Conservation (phyloP, 2,113 vertebrate species). For the Muntiacus muntjak region DNA sequence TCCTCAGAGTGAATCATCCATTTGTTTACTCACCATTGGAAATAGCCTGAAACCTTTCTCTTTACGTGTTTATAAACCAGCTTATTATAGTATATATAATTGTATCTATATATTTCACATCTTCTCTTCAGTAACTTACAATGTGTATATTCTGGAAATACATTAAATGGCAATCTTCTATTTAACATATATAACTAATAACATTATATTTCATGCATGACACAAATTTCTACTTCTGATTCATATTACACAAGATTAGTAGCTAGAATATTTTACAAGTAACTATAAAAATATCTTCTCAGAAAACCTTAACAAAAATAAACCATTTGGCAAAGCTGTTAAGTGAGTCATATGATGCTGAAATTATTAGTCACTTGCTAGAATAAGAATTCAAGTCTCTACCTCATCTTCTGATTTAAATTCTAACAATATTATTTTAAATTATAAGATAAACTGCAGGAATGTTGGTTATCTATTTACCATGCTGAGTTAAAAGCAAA, state of each 20-base stretch:
- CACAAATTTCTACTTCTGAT: conserved; percentile 37
- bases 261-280: conserved; percentile 22
- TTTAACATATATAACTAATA: conserved; percentile 24
- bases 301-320: conserved; percentile 19
- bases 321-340: conserved; percentile 29
- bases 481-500: not conserved
- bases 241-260: conserved; percentile 28
- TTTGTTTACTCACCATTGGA: conserved; percentile 32
- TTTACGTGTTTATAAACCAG: conserved; percentile 23
- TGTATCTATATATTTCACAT: not conserved
- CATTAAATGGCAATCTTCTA: conserved; percentile 23
- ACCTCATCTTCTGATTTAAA: conserved; percentile 23
- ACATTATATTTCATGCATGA: conserved; percentile 33
- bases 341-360: conserved; percentile 28
- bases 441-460: not conserved
- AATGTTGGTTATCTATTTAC: not conserved
- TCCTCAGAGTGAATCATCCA: conserved; percentile 58
- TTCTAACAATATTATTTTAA: not conserved
- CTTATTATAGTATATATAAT: conserved; percentile 26
- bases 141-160: not conserved
- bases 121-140: conserved; percentile 23
- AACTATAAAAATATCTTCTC: conserved; percentile 63
- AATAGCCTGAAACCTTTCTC: not conserved
- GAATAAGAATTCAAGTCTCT: conserved; percentile 54
- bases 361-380: conserved; percentile 67